Percentiles rank a stretch among this genome's conserved stretches.
These are phyloP conservation scores for Entomobrya multifasciata DNA, from an alignment of 2,888 invertebrate genomes.

Conservation along the genomic window DNA sequence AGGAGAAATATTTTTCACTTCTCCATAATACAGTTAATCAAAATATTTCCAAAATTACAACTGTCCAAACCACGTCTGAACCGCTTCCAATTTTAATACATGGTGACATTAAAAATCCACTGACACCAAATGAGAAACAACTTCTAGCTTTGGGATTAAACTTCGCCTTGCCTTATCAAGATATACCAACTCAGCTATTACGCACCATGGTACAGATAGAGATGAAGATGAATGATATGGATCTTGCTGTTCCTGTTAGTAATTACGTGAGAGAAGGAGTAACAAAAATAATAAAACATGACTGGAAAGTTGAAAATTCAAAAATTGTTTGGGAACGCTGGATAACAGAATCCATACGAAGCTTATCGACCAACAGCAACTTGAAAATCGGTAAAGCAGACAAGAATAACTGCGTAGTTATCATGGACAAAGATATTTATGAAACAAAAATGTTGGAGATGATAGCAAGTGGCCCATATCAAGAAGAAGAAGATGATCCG, in stretches of 20 bases:
- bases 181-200: background rate
- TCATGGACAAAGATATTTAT: background rate
- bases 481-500: background rate
- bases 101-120: background rate
- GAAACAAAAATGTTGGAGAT: background rate
- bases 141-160: background rate
- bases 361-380: background rate
- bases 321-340: background rate
- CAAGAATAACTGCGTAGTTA: background rate
- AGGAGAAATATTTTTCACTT: background rate
- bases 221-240: background rate
- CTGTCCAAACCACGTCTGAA: no score
- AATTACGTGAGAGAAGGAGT: background rate
- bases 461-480: background rate
- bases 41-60: no score
- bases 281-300: background rate
- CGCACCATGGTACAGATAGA: background rate
- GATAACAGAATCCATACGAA: background rate
- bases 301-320: no score
- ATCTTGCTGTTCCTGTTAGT: background rate
- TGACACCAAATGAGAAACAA: background rate
- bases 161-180: background rate
- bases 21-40: background rate
- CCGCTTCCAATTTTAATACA: background rate
- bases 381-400: background rate